Percentiles rank a stretch among this genome's conserved stretches.
Conservation (phyloP, 2,113 vertebrate species). For the Phyllostomus hastatus region DNA sequence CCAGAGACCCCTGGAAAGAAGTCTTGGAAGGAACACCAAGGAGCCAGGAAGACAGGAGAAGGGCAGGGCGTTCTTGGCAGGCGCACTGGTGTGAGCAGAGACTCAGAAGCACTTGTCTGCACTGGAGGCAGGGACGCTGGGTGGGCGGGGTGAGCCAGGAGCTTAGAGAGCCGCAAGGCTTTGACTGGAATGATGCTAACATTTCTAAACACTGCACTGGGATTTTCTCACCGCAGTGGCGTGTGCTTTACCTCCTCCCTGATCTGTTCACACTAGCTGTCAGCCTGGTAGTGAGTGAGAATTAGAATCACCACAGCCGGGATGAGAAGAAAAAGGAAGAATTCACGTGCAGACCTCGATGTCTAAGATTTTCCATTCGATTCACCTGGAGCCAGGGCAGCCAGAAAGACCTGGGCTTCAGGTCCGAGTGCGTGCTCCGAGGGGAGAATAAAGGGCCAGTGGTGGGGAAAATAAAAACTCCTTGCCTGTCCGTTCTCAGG, state of each 20-base stretch:
- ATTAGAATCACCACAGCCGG: neutral
- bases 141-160: neutral
- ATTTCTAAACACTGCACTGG: neutral
- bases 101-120: rapidly evolving
- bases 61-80: neutral
- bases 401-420: neutral
- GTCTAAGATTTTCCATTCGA: neutral
- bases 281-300: neutral
- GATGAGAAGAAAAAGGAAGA: neutral
- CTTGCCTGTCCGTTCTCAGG: neutral
- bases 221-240: neutral
- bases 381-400: neutral
- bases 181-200: neutral
- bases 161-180: neutral
- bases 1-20: neutral
- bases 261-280: neutral
- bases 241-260: neutral
- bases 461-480: neutral
- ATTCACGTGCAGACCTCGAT: neutral
- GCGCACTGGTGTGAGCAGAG: neutral
- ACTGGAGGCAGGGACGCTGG: rapidly evolving
- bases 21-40: neutral
- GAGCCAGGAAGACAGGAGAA: neutral
- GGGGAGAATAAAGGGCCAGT: neutral
- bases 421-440: neutral